phyloP scores from a whole-genome alignment of 2,113 vertebrate species.

The Mungos mungo region DNA sequence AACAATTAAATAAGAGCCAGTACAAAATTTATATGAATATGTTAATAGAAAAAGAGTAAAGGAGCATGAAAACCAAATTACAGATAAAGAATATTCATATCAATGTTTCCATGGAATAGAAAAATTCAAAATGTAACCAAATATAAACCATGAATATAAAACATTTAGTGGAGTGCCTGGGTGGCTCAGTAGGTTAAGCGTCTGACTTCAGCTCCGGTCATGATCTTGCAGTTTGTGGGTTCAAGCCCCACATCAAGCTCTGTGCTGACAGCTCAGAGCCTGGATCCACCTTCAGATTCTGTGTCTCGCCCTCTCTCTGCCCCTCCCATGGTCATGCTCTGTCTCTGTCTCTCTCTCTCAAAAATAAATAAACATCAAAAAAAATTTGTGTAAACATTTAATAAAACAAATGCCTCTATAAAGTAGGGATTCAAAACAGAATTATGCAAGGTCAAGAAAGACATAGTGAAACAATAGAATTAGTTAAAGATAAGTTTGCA shows the following conservation, averaged over 20 bases:
- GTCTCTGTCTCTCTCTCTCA: no score
- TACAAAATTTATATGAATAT: background rate
- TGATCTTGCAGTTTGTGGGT: no score
- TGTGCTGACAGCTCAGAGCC: no score
- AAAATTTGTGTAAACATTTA: background rate
- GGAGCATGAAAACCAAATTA: background rate
- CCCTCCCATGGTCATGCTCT: no score
- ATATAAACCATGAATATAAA: slow-evolving; percentile 15
- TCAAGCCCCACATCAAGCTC: no score
- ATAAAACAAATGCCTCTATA: background rate
- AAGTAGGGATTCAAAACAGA: background rate
- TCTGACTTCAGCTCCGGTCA: no score
- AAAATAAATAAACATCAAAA: no score
- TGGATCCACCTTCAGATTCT: no score
- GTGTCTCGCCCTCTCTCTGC: no score
- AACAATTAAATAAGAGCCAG: slow-evolving; percentile 2
- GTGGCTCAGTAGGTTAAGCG: no score
- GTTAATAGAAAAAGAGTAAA: background rate
- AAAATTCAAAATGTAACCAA: background rate
- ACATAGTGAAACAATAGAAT: background rate
- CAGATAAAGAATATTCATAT: background rate
- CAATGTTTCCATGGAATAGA: background rate
- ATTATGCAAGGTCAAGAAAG: background rate
- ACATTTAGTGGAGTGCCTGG: background rate
- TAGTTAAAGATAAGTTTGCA: background rate